Conservation (phyloP, 2,888 invertebrate species). For the Sminthurinus aureus region DNA sequence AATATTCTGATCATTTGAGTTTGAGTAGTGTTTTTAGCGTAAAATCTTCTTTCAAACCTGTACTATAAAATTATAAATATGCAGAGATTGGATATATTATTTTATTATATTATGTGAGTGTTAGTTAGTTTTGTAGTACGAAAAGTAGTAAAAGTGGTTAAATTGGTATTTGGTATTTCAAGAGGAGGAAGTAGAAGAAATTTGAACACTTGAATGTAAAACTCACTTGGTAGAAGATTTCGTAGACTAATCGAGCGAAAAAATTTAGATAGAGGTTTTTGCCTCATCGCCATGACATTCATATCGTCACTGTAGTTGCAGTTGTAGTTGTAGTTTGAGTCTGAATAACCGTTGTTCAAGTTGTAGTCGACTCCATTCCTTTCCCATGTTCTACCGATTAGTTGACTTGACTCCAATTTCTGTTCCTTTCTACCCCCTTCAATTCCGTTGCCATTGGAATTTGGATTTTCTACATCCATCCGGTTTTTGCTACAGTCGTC, state of each 20-base stretch:
- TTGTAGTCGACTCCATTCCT: conserved; percentile 27
- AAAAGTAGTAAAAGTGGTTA: no score
- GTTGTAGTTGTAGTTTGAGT: neutral
- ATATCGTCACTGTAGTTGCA: neutral
- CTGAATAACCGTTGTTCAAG: conserved; percentile 7
- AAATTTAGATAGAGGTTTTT: conserved; percentile 36
- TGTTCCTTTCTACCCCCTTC: neutral
- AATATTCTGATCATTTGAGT: neutral
- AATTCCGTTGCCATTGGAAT: neutral
- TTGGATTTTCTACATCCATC: neutral
- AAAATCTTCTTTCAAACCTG: no score
- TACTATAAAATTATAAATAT: no score
- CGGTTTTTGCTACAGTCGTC: conserved; percentile 8
- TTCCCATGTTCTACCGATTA: conserved; percentile 25
- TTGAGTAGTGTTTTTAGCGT: no score
- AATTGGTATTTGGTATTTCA: no score
- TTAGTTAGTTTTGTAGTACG: neutral
- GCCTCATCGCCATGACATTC: neutral
- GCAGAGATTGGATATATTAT: no score
- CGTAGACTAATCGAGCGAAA: conserved; percentile 44
- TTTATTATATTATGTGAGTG: no score
- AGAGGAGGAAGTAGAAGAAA: neutral
- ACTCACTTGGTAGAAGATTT: conserved; percentile 45
- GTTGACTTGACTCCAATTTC: neutral
- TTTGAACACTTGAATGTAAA: neutral